These are phyloP conservation scores for Pediacus dermestoides DNA, from an alignment of 2,888 invertebrate genomes.

Conservation along the genomic window DNA sequence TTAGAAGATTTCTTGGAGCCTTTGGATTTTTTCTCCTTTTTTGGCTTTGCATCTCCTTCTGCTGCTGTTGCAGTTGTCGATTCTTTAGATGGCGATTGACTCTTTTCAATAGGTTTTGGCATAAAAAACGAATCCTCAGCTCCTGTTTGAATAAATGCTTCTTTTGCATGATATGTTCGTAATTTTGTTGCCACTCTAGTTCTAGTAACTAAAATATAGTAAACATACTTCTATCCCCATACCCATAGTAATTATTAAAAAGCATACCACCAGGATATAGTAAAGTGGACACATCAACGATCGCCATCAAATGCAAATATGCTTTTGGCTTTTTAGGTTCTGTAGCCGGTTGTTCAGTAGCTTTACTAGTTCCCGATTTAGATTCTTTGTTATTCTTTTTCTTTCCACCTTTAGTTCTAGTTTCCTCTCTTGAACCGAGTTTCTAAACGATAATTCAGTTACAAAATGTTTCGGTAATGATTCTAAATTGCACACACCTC, in stretches of 20 bases:
- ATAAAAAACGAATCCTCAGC: conserved; percentile 41
- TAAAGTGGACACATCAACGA: conserved; percentile 41
- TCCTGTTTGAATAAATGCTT: conserved; percentile 38
- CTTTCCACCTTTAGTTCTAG: conserved; percentile 14
- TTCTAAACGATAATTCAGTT: no score
- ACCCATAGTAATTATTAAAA: not conserved
- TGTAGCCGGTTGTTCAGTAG: conserved; percentile 10
- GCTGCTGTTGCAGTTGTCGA: conserved; percentile 7
- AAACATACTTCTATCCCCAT: conserved; percentile 10
- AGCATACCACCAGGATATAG: conserved; percentile 44
- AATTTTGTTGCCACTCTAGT: conserved; percentile 39
- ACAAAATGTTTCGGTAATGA: conserved; percentile 1
- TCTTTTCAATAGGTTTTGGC: conserved; percentile 34
- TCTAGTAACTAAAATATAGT: conserved; percentile 31
- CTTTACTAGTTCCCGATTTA: not conserved
- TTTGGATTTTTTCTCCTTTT: conserved; percentile 14
- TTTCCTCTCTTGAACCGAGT: conserved; percentile 14
- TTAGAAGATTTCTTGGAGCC: conserved; percentile 18
- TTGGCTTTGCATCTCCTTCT: conserved; percentile 11
- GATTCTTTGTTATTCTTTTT: conserved; percentile 12
- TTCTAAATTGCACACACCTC: conserved; percentile 6
- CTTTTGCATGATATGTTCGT: conserved; percentile 38
- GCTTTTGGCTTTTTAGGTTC: conserved; percentile 21
- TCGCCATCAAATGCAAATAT: conserved; percentile 44
- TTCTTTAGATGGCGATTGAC: no score